phyloP scores from a whole-genome alignment of 2,797 vertebrate genomes.

The Aselliscus stoliczkanus region DNA sequence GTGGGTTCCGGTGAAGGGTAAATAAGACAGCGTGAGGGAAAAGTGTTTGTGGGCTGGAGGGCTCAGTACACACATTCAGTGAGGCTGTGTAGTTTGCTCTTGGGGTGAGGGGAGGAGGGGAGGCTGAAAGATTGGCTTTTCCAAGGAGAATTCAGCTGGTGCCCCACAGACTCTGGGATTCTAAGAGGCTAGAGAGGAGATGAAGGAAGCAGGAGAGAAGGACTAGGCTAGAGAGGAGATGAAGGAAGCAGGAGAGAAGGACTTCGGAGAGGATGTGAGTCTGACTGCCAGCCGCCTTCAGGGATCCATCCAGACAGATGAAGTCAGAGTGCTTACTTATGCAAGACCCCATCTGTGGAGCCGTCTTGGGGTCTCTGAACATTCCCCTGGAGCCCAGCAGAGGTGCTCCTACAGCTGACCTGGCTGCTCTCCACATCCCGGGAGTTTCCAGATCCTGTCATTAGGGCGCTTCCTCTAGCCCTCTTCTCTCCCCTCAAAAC shows the following conservation, averaged over 20 bases:
- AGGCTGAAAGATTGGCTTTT: not conserved
- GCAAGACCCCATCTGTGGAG: not conserved
- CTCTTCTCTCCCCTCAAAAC: not conserved
- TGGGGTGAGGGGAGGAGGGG: not conserved
- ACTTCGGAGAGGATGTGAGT: not conserved
- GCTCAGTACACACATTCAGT: not conserved
- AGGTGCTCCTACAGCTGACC: not conserved
- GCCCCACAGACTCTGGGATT: not conserved
- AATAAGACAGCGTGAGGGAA: not conserved
- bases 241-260: not conserved
- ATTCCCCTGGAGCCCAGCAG: not conserved
- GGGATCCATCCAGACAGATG: not conserved
- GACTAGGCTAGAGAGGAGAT: not conserved
- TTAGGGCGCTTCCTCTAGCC: not conserved
- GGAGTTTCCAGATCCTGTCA: not conserved
- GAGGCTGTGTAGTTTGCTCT: not conserved
- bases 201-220: not conserved
- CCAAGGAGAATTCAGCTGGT: not conserved
- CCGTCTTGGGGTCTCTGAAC: not conserved
- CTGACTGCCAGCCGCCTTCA: not conserved
- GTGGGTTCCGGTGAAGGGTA: not conserved
- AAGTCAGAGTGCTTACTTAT: not conserved
- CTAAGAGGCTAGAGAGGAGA: not conserved
- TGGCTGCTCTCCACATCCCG: not conserved
- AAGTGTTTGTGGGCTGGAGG: not conserved